A percentile compares a stretch with the other conserved stretches of the same genome.
Evolutionary conservation across 2,797 vertebrate species (phyloP).

Genomic region (Garrulus glandarius): DNA sequence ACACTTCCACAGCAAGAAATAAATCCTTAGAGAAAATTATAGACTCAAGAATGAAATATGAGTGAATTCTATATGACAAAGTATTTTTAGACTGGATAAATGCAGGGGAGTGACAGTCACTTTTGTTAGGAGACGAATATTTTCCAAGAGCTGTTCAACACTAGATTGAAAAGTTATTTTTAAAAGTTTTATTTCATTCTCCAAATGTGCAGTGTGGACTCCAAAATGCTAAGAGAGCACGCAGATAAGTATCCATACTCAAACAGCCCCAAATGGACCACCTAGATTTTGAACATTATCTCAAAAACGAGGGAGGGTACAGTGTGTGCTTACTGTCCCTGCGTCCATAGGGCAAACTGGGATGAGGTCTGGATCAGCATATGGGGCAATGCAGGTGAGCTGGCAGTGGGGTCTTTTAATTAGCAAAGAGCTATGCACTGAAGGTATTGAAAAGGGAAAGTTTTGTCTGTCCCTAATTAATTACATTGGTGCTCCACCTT

Average conservation of each 20-base stretch:
- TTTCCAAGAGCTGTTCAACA: neutral
- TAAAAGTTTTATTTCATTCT: neutral
- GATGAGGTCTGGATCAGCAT: neutral
- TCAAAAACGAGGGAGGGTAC: neutral
- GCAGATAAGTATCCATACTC: neutral
- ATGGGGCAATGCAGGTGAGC: neutral
- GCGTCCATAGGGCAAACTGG: rapidly evolving
- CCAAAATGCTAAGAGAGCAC: neutral
- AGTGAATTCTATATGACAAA: neutral
- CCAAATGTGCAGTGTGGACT: neutral
- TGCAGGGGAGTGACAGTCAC: neutral
- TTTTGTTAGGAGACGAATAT: neutral
- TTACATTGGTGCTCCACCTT: neutral
- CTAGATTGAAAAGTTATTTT: neutral
- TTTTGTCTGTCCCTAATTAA: neutral
- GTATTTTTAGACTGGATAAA: neutral
- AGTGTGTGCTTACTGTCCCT: neutral
- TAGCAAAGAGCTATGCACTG: neutral
- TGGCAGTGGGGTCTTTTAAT: neutral
- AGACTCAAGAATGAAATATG: neutral
- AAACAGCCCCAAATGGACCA: neutral
- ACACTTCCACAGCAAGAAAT: neutral
- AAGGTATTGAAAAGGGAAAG: neutral
- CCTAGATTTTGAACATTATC: neutral
- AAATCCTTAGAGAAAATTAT: neutral